Evolutionary conservation across 1,140 invertebrate species (phyloP).

Genomic region (Caenorhabditis brenneri): DNA sequence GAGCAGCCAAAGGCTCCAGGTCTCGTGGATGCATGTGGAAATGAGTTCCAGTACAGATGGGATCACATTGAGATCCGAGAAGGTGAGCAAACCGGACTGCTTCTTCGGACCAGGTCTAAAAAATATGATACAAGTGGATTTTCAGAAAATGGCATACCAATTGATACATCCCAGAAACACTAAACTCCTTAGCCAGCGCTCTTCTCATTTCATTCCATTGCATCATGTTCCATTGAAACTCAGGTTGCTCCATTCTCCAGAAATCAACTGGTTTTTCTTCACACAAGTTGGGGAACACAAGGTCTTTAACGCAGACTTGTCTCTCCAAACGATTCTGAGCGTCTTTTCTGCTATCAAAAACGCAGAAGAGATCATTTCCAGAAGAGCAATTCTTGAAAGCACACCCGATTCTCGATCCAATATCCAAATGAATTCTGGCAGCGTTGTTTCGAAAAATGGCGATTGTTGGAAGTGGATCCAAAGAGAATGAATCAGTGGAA

Average conservation of each 20-base stretch:
- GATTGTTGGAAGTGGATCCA: not conserved
- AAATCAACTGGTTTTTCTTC: not conserved
- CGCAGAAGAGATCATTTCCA: not conserved
- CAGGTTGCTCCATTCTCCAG: not conserved
- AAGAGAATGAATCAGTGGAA: not conserved
- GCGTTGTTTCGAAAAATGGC: not conserved
- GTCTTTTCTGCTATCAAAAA: not conserved
- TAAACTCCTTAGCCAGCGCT: not conserved
- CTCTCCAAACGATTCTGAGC: not conserved
- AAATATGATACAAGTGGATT: not conserved
- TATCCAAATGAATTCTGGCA: not conserved
- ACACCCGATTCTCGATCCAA: not conserved
- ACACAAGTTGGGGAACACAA: not conserved
- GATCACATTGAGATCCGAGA: not conserved
- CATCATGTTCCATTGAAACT: not conserved
- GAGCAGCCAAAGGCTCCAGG: not conserved
- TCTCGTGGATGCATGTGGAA: not conserved
- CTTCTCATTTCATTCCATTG: not conserved
- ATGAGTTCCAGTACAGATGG: not conserved
- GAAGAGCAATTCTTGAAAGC: not conserved
- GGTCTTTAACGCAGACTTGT: not conserved
- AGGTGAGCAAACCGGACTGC: not conserved
- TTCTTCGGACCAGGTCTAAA: not conserved
- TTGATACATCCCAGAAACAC: not conserved
- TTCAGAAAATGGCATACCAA: not conserved